A percentile compares a stretch with the other conserved stretches of the same genome.
Evolutionary conservation across 2,797 vertebrate species (phyloP).

Genomic region (Aldrovandia affinis): DNA sequence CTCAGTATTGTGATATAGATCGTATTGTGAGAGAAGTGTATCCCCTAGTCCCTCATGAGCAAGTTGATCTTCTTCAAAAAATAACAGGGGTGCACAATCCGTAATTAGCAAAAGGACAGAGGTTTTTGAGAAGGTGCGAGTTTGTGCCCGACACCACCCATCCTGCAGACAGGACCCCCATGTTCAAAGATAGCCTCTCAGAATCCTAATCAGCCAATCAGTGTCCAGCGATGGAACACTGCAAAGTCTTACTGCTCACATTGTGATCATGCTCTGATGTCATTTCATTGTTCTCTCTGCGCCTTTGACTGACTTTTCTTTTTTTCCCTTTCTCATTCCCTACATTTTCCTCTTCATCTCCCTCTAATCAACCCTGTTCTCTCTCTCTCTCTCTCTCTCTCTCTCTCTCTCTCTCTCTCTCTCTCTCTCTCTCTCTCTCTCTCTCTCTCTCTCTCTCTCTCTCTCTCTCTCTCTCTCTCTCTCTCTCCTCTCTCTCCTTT

Average conservation of each 20-base stretch:
- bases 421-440: constrained; percentile 45
- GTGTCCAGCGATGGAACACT: constrained; percentile 4
- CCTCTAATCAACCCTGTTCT: constrained; percentile 35
- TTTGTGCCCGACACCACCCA: neutral
- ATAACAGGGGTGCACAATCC: neutral
- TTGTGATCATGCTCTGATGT: constrained; percentile 28
- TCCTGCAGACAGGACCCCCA: neutral
- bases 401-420: constrained; percentile 45
- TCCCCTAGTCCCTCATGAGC: neutral
- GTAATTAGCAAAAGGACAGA: neutral
- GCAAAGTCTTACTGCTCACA: neutral
- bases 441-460: constrained; percentile 45
- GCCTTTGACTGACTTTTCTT: constrained; percentile 59
- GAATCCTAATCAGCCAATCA: constrained; percentile 11
- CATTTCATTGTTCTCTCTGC: constrained; percentile 51
- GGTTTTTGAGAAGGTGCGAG: neutral
- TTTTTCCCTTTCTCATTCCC: constrained; percentile 64
- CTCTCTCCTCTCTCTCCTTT: constrained; percentile 17
- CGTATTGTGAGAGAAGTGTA: neutral
- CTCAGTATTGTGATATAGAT: neutral
- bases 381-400: constrained; percentile 38
- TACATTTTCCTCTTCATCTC: constrained; percentile 52
- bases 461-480: constrained; percentile 27
- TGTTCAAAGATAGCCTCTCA: neutral
- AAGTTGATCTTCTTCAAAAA: neutral